Evolutionary conservation across 2,797 vertebrate species (phyloP).

Genomic region (Acridotheres tristis): DNA sequence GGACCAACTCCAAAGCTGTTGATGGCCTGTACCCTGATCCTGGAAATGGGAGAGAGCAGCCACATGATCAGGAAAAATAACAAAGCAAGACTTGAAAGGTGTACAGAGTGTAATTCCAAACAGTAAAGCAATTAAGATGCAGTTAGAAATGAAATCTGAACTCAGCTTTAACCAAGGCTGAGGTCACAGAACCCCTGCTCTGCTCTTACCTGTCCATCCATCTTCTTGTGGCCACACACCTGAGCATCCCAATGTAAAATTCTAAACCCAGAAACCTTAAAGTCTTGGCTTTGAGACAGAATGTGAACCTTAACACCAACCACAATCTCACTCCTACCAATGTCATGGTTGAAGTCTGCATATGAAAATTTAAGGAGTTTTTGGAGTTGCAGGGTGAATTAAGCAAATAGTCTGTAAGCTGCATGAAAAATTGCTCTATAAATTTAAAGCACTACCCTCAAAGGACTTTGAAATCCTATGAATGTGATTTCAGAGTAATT

Average conservation of each 20-base stretch:
- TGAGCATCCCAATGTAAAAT: neutral
- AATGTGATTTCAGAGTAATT: neutral
- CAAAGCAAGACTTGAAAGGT: neutral
- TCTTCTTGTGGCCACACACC: neutral
- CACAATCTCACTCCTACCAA: rapidly evolving
- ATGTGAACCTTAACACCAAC: neutral
- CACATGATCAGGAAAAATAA: neutral
- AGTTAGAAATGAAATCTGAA: neutral
- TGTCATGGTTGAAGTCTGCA: rapidly evolving
- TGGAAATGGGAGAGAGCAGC: constrained; percentile 13
- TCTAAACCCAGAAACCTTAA: neutral
- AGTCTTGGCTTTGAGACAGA: neutral
- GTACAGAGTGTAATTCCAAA: neutral
- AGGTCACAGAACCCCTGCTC: neutral
- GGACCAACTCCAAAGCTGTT: constrained; percentile 80
- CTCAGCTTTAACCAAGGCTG: neutral
- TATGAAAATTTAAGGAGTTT: neutral
- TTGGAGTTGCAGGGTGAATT: neutral
- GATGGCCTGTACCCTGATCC: constrained; percentile 81
- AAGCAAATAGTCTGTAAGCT: neutral
- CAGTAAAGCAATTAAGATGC: neutral
- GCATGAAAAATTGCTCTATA: neutral
- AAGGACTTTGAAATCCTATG: neutral
- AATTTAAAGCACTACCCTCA: neutral
- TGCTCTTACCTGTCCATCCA: neutral